Evolutionary conservation across 2,888 invertebrate species (phyloP).

Genomic region (Dolichopus griseipennis): DNA sequence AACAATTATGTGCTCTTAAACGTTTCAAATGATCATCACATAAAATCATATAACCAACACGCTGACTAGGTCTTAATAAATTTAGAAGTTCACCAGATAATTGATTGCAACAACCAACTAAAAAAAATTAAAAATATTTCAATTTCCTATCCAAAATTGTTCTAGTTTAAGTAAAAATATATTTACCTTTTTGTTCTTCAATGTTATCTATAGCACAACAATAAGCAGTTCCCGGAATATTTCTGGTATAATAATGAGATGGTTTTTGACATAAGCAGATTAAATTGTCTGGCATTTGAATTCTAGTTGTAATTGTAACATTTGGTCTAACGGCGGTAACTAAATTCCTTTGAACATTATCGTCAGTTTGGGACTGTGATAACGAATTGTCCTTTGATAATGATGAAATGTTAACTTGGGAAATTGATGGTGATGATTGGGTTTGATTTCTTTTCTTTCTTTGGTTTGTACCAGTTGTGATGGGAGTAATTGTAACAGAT

Average conservation of each 20-base stretch:
- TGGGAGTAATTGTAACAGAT: constrained; percentile 17
- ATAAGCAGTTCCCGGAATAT: constrained; percentile 45
- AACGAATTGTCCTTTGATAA: constrained; percentile 19
- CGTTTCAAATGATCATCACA: constrained; percentile 72
- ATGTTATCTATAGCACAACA: constrained; percentile 71
- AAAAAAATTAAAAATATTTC: neutral
- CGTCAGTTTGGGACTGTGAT: constrained; percentile 12
- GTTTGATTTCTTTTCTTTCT: constrained; percentile 18
- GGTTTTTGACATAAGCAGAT: constrained; percentile 48
- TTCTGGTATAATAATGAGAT: constrained; percentile 47
- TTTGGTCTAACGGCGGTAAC: neutral
- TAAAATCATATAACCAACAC: constrained; percentile 69
- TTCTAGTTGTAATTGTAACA: constrained; percentile 11
- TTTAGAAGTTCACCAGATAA: constrained; percentile 49
- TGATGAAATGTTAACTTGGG: constrained; percentile 13
- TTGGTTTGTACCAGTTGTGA: neutral
- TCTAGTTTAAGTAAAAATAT: too few species aligned
- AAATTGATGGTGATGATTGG: constrained; percentile 16
- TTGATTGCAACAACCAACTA: constrained; percentile 70
- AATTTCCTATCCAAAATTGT: too few species aligned
- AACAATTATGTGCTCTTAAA: constrained; percentile 73
- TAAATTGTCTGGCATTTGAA: constrained; percentile 17
- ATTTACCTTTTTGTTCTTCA: constrained; percentile 50
- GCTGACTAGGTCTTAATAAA: constrained; percentile 59
- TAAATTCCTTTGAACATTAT: neutral